phyloP scores from a whole-genome alignment of 1,140 invertebrate species.

The Papilio dardanus region DNA sequence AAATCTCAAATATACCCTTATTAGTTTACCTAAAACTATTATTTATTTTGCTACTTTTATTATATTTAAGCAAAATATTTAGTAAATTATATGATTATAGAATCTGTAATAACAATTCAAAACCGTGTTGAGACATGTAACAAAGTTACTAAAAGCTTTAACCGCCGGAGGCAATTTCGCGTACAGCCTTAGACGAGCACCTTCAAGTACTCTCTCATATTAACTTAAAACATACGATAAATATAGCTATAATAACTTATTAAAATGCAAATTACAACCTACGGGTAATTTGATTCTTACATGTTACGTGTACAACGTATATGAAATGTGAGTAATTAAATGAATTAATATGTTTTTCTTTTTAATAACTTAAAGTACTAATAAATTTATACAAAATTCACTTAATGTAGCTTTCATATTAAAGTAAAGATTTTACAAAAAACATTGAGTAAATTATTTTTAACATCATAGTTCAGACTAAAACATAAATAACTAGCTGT shows the following conservation, averaged over 20 bases:
- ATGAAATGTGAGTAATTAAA: slow-evolving; percentile 11
- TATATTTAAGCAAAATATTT: too few relatives aligned
- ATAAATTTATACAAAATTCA: too few relatives aligned
- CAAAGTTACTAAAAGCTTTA: slow-evolving; percentile 10
- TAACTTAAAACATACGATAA: slow-evolving; percentile 27
- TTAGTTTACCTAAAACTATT: too few relatives aligned
- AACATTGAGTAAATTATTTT: too few relatives aligned
- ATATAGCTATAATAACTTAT: slow-evolving; percentile 25
- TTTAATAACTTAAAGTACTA: too few relatives aligned
- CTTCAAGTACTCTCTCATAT: background rate
- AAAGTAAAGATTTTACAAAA: too few relatives aligned
- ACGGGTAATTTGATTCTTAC: slow-evolving; percentile 7
- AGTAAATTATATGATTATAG: background rate
- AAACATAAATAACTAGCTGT: too few relatives aligned
- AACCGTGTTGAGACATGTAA: background rate
- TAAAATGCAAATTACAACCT: slow-evolving; percentile 27
- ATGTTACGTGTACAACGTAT: slow-evolving; percentile 8
- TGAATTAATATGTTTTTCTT: too few relatives aligned
- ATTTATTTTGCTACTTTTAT: too few relatives aligned
- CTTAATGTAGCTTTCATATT: too few relatives aligned
- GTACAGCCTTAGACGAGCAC: slow-evolving; percentile 1
- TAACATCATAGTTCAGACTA: too few relatives aligned
- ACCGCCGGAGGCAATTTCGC: slow-evolving; percentile 3
- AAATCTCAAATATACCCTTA: too few relatives aligned
- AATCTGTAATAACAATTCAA: background rate